phyloP scores from a whole-genome alignment of 2,888 invertebrate genomes.

The Aproaerema taeniolella region DNA sequence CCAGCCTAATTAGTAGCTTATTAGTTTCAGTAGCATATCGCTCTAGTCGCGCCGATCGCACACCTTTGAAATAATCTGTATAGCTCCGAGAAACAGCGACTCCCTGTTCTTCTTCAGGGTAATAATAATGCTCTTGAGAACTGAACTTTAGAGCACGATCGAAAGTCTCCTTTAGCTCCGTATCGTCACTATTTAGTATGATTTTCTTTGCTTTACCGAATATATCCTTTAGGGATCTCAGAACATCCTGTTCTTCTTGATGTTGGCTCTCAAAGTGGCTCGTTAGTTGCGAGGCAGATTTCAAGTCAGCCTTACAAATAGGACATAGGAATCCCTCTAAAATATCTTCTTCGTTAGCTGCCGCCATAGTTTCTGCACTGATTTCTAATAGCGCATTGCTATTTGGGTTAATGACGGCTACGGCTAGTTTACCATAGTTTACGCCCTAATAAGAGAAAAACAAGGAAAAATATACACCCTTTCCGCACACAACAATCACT shows the following conservation, averaged over 20 bases:
- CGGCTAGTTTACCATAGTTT: too few species aligned
- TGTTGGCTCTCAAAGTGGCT: slow-evolving; percentile 94
- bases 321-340: slow-evolving; percentile 97
- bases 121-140: slow-evolving; percentile 48
- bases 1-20: slow-evolving; percentile 94
- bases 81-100: slow-evolving; percentile 81
- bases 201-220: slow-evolving; percentile 95
- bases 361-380: slow-evolving; percentile 43
- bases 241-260: slow-evolving; percentile 90
- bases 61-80: slow-evolving; percentile 85
- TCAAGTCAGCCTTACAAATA: slow-evolving; percentile 93
- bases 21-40: slow-evolving; percentile 96
- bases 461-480: slow-evolving; percentile 17
- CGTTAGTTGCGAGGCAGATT: slow-evolving; percentile 88
- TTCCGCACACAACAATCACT: slow-evolving; percentile 17
- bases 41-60: slow-evolving; percentile 82
- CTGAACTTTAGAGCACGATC: slow-evolving; percentile 70
- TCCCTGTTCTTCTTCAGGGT: slow-evolving; percentile 71
- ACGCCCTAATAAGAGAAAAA: slow-evolving; percentile 16
- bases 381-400: slow-evolving; percentile 25
- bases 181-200: slow-evolving; percentile 84
- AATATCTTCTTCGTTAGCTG: slow-evolving; percentile 77
- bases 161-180: slow-evolving; percentile 76
- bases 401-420: slow-evolving; percentile 21
- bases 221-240: slow-evolving; percentile 88